phyloP scores from a whole-genome alignment of 2,888 invertebrate genomes.

The Petrolisthes manimaculis region DNA sequence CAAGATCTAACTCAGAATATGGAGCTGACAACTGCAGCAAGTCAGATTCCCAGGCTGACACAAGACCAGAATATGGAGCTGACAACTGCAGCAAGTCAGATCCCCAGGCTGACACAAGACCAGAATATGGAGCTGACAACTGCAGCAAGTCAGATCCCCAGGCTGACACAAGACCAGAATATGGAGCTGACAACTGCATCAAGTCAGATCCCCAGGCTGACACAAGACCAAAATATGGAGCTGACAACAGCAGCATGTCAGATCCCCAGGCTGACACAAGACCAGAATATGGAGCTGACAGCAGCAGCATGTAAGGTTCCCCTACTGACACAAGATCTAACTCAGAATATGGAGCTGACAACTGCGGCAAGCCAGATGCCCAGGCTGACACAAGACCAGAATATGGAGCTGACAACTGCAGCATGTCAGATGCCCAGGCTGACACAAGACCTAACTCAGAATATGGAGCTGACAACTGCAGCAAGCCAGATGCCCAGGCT shows the following conservation, averaged over 20 bases:
- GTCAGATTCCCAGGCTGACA: not conserved
- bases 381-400: too few relatives aligned
- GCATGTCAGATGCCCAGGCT: not conserved
- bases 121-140: constrained; percentile 18
- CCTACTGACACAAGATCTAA: not conserved
- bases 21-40: constrained; percentile 7
- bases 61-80: constrained; percentile 15
- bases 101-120: not conserved
- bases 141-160: not conserved
- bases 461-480: constrained; percentile 23
- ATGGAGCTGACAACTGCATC: constrained; percentile 18
- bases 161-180: not conserved
- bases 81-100: not conserved
- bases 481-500: not conserved
- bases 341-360: constrained; percentile 20
- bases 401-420: constrained; percentile 14
- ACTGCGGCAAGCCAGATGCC: not conserved
- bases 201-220: not conserved
- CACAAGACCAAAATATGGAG: constrained; percentile 9
- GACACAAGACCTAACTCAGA: not conserved
- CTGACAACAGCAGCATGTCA: not conserved
- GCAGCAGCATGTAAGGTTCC: not conserved
- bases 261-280: not conserved
- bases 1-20: not conserved
- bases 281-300: constrained; percentile 20